These are phyloP conservation scores for Campoletis raptor DNA, from an alignment of 2,888 invertebrate species.

Conservation along the genomic window DNA sequence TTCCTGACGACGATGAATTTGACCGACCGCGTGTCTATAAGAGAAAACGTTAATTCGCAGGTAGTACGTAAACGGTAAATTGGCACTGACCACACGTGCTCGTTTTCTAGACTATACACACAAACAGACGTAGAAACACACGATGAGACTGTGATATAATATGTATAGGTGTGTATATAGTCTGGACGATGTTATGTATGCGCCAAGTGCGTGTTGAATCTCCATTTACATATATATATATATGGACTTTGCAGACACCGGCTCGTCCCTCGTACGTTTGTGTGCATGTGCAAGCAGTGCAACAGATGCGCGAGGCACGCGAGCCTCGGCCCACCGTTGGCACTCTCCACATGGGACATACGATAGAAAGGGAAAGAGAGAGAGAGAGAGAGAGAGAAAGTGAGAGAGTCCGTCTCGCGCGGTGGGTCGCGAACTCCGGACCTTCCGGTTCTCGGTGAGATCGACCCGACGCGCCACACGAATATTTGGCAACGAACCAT, in stretches of 20 bases:
- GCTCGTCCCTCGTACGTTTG: conserved; percentile 37
- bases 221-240: conserved; percentile 4
- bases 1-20: conserved; percentile 62
- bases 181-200: conserved; percentile 17
- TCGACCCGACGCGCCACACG: conserved; percentile 65
- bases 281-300: conserved; percentile 77
- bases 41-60: conserved; percentile 78
- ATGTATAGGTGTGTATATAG: conserved; percentile 3
- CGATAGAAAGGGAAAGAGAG: conserved; percentile 17
- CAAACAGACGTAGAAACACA: conserved; percentile 27
- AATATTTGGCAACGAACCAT: conserved; percentile 79
- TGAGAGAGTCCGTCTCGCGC: conserved; percentile 67
- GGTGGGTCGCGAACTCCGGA: conserved; percentile 81
- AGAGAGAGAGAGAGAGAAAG: conserved; percentile 41
- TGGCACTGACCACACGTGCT: conserved; percentile 78
- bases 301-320: conserved; percentile 84
- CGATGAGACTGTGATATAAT: conserved; percentile 23
- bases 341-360: conserved; percentile 74
- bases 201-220: conserved; percentile 55
- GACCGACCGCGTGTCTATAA: conserved; percentile 49
- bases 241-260: conserved; percentile 18
- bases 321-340: conserved; percentile 73
- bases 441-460: conserved; percentile 76
- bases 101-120: conserved; percentile 62
- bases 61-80: conserved; percentile 79